Evolutionary conservation across 2,888 invertebrate genomes (phyloP), one percentile per base, ranked within the genome.

Genomic region (Laothoe populi): DNA sequence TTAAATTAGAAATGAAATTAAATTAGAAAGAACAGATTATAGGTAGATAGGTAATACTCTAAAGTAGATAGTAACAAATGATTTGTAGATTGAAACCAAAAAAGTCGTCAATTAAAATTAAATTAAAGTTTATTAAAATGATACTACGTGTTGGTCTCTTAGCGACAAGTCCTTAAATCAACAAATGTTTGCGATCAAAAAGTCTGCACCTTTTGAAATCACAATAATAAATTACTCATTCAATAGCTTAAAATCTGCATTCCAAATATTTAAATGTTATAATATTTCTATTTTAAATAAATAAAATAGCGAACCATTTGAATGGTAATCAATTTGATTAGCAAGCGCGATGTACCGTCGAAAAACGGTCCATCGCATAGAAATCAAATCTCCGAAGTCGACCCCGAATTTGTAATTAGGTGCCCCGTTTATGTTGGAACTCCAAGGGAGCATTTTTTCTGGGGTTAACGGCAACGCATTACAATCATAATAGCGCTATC

Each of bases 401-500:
- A 70, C 66, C 67, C 63, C 65, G 46, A 61, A 64, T 19, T 59
- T 59, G 19, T 44, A 57, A 53, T 59, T 48, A 31, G 26, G 26
- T 19, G 83, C 78, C 81, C 77, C 78, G 75, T 84, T 84, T 79
- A 78, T 73, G 71, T 67, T 71, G 68, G 74, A 78, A 82, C 85
- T 79, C 82, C 82, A 72, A 73, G 71, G 72, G 71, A 72, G 73
- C 69, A 81, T 86, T 87, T 84, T 82, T 81, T 72, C 67, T 64
- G 69, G 72, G 83, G 78, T 82, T 85, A 89, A 86, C 87, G 86
- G 87, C 87, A 81, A 85, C 87, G 70, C 83, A 91, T 92, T 92
- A 90, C 81, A 92, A 92, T 91, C 87, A 92, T 82, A 92, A 92
- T 92, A 81, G 86, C 81, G 78, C 78, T 87, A 87, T 90, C 86